Evolutionary conservation across 2,797 vertebrate genomes (phyloP).

Genomic region (Numenius phaeopus): DNA sequence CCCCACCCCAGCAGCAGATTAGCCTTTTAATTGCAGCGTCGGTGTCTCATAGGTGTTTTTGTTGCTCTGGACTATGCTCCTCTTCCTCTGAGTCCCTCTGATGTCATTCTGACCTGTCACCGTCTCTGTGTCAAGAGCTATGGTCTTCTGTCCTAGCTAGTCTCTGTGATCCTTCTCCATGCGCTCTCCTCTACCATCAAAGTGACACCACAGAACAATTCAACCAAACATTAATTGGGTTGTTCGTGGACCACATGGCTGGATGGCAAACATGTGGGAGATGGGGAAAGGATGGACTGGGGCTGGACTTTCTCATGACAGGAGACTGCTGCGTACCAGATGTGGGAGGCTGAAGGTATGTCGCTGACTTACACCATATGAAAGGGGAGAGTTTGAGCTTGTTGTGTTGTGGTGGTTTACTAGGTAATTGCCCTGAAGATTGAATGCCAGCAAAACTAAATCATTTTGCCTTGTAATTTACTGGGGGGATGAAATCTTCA

Average conservation of each 20-base stretch:
- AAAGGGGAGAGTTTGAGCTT: background rate
- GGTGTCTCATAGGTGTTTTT: background rate
- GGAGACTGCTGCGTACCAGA: background rate
- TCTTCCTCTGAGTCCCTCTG: background rate
- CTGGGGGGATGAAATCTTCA: background rate
- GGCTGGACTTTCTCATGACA: background rate
- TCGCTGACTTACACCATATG: background rate
- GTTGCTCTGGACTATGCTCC: background rate
- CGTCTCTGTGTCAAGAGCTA: background rate
- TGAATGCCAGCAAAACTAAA: background rate
- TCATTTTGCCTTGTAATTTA: background rate
- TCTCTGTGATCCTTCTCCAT: background rate
- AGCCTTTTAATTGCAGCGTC: background rate
- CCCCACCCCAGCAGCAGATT: background rate
- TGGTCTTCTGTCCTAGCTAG: background rate
- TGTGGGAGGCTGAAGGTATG: background rate
- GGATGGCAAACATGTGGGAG: rapidly evolving
- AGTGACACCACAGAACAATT: background rate
- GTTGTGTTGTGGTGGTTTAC: background rate
- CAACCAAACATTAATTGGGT: background rate
- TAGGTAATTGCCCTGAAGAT: background rate
- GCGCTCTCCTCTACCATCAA: background rate
- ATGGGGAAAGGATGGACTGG: background rate
- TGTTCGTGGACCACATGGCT: background rate
- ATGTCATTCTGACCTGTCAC: background rate